Conservation (phyloP, 2,797 vertebrate species). For the Myotis myotis region DNA sequence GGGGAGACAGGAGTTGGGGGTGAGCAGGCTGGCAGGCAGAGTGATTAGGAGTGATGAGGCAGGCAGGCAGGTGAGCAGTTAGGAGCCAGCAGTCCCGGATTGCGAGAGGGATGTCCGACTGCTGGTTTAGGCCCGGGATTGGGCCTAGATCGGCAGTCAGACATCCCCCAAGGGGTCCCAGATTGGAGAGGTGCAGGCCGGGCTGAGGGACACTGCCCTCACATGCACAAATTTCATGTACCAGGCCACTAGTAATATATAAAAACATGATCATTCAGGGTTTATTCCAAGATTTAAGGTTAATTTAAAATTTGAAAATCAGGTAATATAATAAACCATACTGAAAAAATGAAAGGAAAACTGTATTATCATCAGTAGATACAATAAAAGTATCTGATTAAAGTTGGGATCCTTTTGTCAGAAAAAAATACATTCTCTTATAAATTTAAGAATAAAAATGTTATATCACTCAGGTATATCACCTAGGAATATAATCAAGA, state of each 20-base stretch:
- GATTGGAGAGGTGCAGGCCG: too few relatives aligned
- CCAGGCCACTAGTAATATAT: background rate
- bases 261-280: background rate
- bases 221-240: too few relatives aligned
- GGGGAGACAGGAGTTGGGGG: too few relatives aligned
- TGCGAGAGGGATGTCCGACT: too few relatives aligned
- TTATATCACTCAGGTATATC: background rate
- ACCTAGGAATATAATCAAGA: background rate
- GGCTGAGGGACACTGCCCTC: too few relatives aligned
- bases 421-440: background rate
- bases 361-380: background rate
- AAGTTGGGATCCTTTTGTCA: background rate
- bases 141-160: too few relatives aligned
- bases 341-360: background rate
- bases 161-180: too few relatives aligned
- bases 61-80: too few relatives aligned
- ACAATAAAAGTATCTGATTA: background rate
- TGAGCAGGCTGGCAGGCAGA: too few relatives aligned
- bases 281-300: background rate
- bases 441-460: background rate
- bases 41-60: too few relatives aligned
- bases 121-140: too few relatives aligned
- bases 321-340: background rate
- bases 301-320: conserved; percentile 21
- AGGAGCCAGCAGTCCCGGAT: too few relatives aligned